A percentile compares a stretch with the other conserved stretches of the same genome.
phyloP scores from a whole-genome alignment of 2,888 invertebrate species.

The Sesamia inferens region DNA sequence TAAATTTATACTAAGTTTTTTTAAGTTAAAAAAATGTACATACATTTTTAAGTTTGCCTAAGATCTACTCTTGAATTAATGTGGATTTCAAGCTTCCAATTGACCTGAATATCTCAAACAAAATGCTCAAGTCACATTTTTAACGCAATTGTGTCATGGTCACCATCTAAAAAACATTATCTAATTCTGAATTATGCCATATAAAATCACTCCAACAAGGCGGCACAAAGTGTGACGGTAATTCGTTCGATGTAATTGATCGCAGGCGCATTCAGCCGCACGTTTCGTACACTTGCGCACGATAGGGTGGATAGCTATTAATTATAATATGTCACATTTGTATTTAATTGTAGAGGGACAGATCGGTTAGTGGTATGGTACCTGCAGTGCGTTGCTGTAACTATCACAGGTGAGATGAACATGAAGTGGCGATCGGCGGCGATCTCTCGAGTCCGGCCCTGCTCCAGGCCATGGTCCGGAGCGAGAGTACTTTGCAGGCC shows the following conservation, averaged over 20 bases:
- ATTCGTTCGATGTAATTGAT: constrained; percentile 65
- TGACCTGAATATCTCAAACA: neutral
- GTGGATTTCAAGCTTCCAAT: too few relatives aligned
- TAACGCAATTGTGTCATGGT: constrained; percentile 6
- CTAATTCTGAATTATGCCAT: constrained; percentile 18
- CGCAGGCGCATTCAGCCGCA: constrained; percentile 61
- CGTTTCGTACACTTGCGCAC: constrained; percentile 60
- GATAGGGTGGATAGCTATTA: constrained; percentile 61
- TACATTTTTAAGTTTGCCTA: too few relatives aligned
- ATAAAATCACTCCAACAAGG: constrained; percentile 41
- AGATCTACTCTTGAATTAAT: too few relatives aligned
- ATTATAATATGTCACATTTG: constrained; percentile 56
- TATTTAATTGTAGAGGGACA: constrained; percentile 41
- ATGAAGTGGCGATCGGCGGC: too few relatives aligned
- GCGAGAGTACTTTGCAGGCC: too few relatives aligned
- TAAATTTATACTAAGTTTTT: too few relatives aligned
- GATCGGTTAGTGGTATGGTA: neutral
- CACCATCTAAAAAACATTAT: constrained; percentile 9
- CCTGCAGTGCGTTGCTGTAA: too few relatives aligned
- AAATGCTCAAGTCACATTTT: neutral
- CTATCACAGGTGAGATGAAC: too few relatives aligned
- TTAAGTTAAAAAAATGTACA: too few relatives aligned
- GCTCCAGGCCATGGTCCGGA: too few relatives aligned
- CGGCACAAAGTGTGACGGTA: constrained; percentile 52
- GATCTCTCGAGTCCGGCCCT: too few relatives aligned